A percentile compares a stretch with the other conserved stretches of the same genome.
Evolutionary conservation across 1,140 invertebrate species (phyloP).

Genomic region (Zaprionus gabonicus): DNA sequence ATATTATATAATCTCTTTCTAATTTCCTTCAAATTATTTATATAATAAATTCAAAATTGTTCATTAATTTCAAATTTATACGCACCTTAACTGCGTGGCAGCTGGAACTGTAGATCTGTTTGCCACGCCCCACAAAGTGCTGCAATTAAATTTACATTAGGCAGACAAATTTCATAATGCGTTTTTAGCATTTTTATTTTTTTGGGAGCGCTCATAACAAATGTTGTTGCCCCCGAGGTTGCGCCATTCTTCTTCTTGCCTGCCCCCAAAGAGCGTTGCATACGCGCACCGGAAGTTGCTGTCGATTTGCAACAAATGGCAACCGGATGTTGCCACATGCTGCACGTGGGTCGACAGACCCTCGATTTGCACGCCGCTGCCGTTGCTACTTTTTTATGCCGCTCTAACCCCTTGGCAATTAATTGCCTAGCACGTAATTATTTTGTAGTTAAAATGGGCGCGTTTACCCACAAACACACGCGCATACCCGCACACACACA

Average conservation of each 20-base stretch:
- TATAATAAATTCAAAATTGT: too few species aligned
- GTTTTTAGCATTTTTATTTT: conserved; percentile 38
- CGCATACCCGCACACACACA: background rate
- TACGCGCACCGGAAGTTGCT: conserved; percentile 72
- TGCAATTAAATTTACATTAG: conserved; percentile 65
- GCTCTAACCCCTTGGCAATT: conserved; percentile 78
- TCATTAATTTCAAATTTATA: too few species aligned
- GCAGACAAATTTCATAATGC: conserved; percentile 32
- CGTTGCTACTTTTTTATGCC: conserved; percentile 39
- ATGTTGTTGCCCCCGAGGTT: conserved; percentile 39
- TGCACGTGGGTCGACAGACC: conserved; percentile 53
- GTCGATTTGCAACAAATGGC: conserved; percentile 81
- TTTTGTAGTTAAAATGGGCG: conserved; percentile 79
- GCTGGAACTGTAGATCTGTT: background rate
- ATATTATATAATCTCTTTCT: too few species aligned
- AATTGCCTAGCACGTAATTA: conserved; percentile 81
- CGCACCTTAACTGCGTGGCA: background rate
- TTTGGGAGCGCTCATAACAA: conserved; percentile 58
- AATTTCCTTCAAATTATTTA: too few species aligned
- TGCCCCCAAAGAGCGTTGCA: background rate
- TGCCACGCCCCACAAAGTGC: background rate
- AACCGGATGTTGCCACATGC: conserved; percentile 77
- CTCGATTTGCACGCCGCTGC: conserved; percentile 7
- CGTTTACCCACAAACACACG: conserved; percentile 35
- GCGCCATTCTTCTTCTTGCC: background rate